These are phyloP conservation scores for Paradoxurus hermaphroditus DNA, from an alignment of 2,113 vertebrate species.

Conservation along the genomic window DNA sequence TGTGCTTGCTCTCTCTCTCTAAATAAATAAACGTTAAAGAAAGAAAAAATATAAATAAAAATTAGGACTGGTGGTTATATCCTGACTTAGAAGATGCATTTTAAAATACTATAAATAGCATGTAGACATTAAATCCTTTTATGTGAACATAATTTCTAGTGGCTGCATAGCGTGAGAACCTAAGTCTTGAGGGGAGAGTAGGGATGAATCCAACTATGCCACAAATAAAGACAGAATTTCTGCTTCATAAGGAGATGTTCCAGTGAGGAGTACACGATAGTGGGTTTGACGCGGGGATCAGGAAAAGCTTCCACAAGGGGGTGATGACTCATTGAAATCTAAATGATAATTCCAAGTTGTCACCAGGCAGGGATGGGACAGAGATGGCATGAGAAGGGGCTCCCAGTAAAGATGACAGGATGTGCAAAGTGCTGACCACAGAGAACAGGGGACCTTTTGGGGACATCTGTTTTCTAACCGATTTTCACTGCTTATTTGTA, in stretches of 20 bases:
- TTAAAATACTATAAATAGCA: not conserved
- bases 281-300: not conserved
- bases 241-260: not conserved
- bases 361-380: not conserved
- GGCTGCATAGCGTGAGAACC: not conserved
- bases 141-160: not conserved
- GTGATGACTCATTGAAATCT: not conserved
- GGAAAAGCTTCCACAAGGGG: not conserved
- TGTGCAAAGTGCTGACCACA: rapidly evolving
- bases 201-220: not conserved
- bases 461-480: not conserved
- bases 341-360: not conserved
- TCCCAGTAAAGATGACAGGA: rapidly evolving
- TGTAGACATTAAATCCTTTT: not conserved
- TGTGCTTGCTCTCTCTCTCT: too few relatives aligned
- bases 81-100: not conserved
- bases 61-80: not conserved
- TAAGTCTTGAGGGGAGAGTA: not conserved
- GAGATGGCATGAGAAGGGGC: not conserved
- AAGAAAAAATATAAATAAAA: not conserved
- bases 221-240: not conserved
- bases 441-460: not conserved
- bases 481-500: not conserved
- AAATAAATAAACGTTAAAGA: too few relatives aligned
- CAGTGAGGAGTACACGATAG: not conserved